These are phyloP conservation scores for Macrosiphum euphorbiae DNA, from an alignment of 2,888 invertebrate species.

Conservation along the genomic window DNA sequence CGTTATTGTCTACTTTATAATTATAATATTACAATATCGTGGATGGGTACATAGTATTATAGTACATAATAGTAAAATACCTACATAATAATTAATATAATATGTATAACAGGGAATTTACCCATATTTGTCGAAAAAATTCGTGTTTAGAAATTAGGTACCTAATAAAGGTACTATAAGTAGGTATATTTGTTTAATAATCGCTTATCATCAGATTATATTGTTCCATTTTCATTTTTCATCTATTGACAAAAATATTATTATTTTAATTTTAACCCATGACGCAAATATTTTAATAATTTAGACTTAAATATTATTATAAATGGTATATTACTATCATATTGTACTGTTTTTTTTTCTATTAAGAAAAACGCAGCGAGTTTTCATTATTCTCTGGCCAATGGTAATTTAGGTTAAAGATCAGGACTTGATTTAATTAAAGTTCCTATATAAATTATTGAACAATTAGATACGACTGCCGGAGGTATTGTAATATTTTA, in stretches of 20 bases:
- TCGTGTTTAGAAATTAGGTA: background rate
- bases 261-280: background rate
- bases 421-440: background rate
- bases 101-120: background rate
- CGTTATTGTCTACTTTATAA: background rate
- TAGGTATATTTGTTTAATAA: background rate
- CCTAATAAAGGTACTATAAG: background rate
- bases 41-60: background rate
- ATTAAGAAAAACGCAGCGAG: background rate
- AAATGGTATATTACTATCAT: too few species aligned
- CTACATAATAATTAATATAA: background rate
- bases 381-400: background rate
- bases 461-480: background rate
- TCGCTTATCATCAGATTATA: background rate
- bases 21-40: background rate
- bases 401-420: background rate
- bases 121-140: background rate
- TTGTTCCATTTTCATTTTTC: background rate
- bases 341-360: too few species aligned
- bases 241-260: background rate
- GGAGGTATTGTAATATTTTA: background rate
- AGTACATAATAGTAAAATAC: background rate
- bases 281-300: too few species aligned
- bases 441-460: background rate
- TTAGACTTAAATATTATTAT: too few species aligned